Base-by-base conservation (phyloP, 1,140 invertebrate genomes). In the Neomicropteryx cornuta region DNA sequence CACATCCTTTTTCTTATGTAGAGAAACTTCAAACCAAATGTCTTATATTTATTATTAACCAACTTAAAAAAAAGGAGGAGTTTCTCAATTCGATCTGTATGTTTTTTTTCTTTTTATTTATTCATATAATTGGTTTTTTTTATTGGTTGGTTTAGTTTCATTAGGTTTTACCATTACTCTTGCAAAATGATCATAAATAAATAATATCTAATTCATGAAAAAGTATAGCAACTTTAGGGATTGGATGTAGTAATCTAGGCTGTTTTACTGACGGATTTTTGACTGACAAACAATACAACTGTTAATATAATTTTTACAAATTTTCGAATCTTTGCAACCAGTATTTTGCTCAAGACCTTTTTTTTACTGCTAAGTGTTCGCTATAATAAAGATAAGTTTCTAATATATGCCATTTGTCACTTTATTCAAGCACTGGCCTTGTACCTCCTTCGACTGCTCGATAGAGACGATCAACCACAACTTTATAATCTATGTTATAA, bases 131-230 rank as follows among this genome's bases (percentile, higher is more conserved):
- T 45, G 41, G 11, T 5, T 10, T 39, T 23, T 40, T 34, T 16
- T 8, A 21, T 8, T 14, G 22, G 14, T 23, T 33, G n/a, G n/a
- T n/a, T n/a, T n/a, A n/a, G n/a, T n/a, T n/a, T n/a, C n/a, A n/a
- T n/a, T 39, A 39, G 17, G 28, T 22, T 8, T 31, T 32, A 4
- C 37, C 37, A 20, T 21, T 32, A 19, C 28, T 32, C 14, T 39
- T 32, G 13, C 37, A 39, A 32, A 51, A 48, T 1, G 48, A 47
- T 1, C 40, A 45, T 16, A 51, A 24, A 21, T 51, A 47, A 22
- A 49, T 45, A 5, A 48, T 11, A 23, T 51, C 43, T 13, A 51
- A 13, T 2, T 21, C 24, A 2, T 42, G 22, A 34, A 50, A 52
- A 3, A 42, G 46, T 18, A 41, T 13, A 10, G 28, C 18, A 2